Evolutionary conservation across 2,888 invertebrate species (phyloP).

Genomic region (Latheticus oryzae): DNA sequence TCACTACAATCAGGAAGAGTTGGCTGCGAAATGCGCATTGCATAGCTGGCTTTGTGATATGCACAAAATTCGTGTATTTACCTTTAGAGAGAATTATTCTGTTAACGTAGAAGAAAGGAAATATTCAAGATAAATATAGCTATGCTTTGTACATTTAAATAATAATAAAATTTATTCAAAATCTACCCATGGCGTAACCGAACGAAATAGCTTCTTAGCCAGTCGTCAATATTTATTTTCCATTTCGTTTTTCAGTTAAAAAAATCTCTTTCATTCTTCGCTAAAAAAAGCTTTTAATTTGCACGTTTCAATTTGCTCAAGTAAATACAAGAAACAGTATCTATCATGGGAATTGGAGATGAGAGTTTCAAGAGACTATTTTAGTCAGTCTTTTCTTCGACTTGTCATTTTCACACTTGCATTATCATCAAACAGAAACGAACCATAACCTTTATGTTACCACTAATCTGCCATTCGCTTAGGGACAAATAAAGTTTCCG

Average conservation of each 20-base stretch:
- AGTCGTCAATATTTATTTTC: slow-evolving; percentile 14
- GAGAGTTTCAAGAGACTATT: slow-evolving; percentile 1
- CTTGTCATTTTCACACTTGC: slow-evolving; percentile 19
- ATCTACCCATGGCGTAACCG: too few relatives aligned
- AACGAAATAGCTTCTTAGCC: too few relatives aligned
- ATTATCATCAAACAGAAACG: slow-evolving; percentile 14
- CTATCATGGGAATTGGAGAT: not conserved
- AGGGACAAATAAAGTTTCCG: slow-evolving; percentile 31
- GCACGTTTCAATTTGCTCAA: slow-evolving; percentile 14
- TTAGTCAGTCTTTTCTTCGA: not conserved
- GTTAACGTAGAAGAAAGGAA: too few relatives aligned
- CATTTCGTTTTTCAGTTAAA: slow-evolving; percentile 8
- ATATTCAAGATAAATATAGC: too few relatives aligned
- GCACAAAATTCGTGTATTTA: too few relatives aligned
- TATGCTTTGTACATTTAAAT: too few relatives aligned
- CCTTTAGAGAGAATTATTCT: too few relatives aligned
- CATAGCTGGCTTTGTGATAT: slow-evolving; percentile 2
- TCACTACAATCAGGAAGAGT: slow-evolving; percentile 30
- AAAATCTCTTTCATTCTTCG: slow-evolving; percentile 3
- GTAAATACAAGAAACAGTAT: slow-evolving; percentile 16
- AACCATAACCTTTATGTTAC: slow-evolving; percentile 8
- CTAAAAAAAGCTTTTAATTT: slow-evolving; percentile 7
- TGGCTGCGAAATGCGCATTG: slow-evolving; percentile 11
- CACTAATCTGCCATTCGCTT: slow-evolving; percentile 14
- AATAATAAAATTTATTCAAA: not conserved